Evolutionary conservation across 2,888 invertebrate species (phyloP).

Genomic region (Stenchaetothrips biformis): DNA sequence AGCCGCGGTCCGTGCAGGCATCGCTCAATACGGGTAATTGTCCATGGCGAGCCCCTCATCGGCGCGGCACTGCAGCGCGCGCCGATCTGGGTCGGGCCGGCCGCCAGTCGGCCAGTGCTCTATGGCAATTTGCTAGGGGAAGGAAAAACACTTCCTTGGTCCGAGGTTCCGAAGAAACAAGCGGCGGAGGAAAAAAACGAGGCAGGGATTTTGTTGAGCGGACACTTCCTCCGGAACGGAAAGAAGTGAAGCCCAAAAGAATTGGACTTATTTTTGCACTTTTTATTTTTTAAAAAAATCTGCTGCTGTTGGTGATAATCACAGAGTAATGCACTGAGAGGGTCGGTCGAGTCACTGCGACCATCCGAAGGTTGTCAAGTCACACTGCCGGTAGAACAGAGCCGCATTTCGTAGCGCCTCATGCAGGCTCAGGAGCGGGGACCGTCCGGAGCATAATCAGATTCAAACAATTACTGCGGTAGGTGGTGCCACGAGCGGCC

Average conservation of each 20-base stretch:
- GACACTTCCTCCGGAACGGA: not conserved
- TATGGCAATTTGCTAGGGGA: not conserved
- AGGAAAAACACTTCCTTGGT: not conserved
- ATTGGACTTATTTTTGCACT: too few species aligned
- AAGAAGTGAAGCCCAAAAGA: too few species aligned
- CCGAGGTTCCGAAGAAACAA: not conserved
- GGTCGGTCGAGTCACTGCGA: not conserved
- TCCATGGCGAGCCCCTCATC: not conserved
- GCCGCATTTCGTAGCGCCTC: not conserved
- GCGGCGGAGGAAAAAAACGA: not conserved
- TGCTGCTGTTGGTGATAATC: not conserved
- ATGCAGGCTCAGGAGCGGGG: not conserved
- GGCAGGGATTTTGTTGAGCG: not conserved
- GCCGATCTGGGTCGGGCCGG: conserved; percentile 5
- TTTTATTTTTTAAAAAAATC: too few species aligned
- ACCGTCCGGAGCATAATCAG: not conserved
- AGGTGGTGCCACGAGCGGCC: too few species aligned
- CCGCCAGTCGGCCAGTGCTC: not conserved
- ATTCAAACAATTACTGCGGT: too few species aligned
- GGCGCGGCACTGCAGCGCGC: not conserved
- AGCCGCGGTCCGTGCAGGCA: not conserved
- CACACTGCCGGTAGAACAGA: not conserved
- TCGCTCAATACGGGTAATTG: conserved; percentile 21
- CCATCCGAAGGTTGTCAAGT: not conserved
- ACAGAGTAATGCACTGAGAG: not conserved